Conservation (phyloP, 2,113 vertebrate genomes). For the Furnarius figulus region DNA sequence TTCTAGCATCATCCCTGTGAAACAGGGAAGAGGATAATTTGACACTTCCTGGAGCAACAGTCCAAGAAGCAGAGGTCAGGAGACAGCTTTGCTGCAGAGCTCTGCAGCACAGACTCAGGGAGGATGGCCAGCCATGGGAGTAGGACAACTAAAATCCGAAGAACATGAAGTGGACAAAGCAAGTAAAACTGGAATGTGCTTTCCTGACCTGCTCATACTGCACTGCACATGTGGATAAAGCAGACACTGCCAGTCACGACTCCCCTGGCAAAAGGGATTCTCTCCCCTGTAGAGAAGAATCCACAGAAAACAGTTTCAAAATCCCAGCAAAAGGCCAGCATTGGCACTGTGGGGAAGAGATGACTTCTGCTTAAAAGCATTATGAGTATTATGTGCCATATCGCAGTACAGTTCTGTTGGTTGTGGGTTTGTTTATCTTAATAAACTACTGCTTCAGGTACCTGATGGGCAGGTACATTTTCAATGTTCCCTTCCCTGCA, state of each 20-base stretch:
- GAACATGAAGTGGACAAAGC: not conserved
- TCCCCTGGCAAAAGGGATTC: not conserved
- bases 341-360: not conserved
- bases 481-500: not conserved
- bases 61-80: not conserved
- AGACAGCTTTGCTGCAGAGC: not conserved
- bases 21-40: not conserved
- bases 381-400: accelerated
- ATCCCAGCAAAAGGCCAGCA: not conserved
- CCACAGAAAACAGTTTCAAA: not conserved
- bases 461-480: not conserved
- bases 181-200: not conserved
- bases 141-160: not conserved
- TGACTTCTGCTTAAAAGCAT: not conserved
- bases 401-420: not conserved
- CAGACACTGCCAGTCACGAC: accelerated
- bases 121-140: accelerated
- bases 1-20: not conserved
- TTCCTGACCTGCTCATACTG: not conserved
- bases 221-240: not conserved
- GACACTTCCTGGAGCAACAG: not conserved
- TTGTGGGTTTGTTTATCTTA: not conserved
- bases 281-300: not conserved
- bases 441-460: not conserved
- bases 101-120: not conserved